A percentile compares a stretch with the other conserved stretches of the same genome.
phyloP scores from a whole-genome alignment of 2,888 invertebrate species.

The Melipona bicolor region DNA sequence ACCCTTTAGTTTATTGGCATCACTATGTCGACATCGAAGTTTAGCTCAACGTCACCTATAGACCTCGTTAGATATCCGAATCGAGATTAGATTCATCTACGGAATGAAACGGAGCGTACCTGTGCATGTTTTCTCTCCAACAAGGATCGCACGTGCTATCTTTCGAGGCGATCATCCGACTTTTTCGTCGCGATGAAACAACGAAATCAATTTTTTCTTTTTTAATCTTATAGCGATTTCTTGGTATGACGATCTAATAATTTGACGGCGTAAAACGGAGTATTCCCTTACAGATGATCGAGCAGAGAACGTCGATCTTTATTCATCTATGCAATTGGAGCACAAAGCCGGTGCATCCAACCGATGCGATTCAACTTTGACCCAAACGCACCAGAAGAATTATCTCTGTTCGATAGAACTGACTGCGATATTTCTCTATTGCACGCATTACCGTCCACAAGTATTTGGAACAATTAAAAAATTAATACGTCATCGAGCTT shows the following conservation, averaged over 20 bases:
- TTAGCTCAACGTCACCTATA: not conserved
- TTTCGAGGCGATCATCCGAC: not conserved
- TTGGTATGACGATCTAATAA: constrained; percentile 35
- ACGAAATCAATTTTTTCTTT: not conserved
- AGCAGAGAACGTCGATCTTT: constrained; percentile 28
- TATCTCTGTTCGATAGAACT: constrained; percentile 12
- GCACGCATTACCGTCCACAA: too few relatives aligned
- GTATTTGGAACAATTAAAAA: too few relatives aligned
- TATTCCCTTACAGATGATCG: constrained; percentile 35
- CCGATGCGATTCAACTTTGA: constrained; percentile 45
- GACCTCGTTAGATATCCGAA: not conserved
- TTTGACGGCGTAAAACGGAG: constrained; percentile 29
- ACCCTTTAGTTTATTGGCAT: not conserved
- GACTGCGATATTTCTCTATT: not conserved
- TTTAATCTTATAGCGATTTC: too few relatives aligned
- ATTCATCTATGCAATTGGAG: constrained; percentile 54
- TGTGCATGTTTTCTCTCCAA: not conserved
- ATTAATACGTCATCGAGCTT: too few relatives aligned
- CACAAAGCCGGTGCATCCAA: constrained; percentile 29
- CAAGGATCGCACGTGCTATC: not conserved
- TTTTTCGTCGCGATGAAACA: not conserved
- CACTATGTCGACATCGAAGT: not conserved
- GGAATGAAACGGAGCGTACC: not conserved
- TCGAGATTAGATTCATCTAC: not conserved
- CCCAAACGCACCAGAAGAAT: constrained; percentile 23